A percentile compares a stretch with the other conserved stretches of the same genome.
Conservation (phyloP, 2,113 vertebrate genomes). For the Perca flavescens region DNA sequence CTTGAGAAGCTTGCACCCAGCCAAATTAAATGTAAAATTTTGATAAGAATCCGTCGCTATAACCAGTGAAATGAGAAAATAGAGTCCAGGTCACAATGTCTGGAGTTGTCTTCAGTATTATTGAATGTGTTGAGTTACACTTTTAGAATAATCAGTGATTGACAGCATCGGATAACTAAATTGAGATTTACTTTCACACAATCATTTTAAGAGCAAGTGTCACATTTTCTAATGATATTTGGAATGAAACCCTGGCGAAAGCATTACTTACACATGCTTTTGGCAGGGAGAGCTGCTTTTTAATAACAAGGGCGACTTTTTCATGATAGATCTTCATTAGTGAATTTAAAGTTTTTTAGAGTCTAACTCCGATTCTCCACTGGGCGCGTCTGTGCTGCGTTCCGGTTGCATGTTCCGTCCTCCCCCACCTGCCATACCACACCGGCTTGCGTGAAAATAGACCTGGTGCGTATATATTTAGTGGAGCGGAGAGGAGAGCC, state of each 20-base stretch:
- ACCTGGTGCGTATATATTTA: no score
- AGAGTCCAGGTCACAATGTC: background rate
- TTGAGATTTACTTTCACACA: slow-evolving; percentile 25
- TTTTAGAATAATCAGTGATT: slow-evolving; percentile 18
- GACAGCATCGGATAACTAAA: slow-evolving; percentile 21
- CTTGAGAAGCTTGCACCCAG: background rate
- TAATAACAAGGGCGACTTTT: background rate
- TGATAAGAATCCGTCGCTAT: background rate
- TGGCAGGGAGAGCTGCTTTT: slow-evolving; percentile 21
- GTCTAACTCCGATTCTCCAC: no score
- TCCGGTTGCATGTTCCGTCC: no score
- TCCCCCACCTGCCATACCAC: no score
- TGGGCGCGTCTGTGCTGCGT: no score
- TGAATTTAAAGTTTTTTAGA: background rate
- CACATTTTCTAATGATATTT: slow-evolving; percentile 12
- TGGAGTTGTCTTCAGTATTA: background rate
- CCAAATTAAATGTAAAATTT: background rate
- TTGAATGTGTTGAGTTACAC: background rate
- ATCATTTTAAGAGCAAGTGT: slow-evolving; percentile 10
- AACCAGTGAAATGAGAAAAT: background rate
- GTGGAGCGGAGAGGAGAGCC: no score
- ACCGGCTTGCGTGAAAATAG: no score
- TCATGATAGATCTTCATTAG: background rate
- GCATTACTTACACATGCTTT: slow-evolving; percentile 4
- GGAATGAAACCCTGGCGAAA: slow-evolving; percentile 11